phyloP scores from a whole-genome alignment of 2,113 vertebrate species.

The Esox niger region DNA sequence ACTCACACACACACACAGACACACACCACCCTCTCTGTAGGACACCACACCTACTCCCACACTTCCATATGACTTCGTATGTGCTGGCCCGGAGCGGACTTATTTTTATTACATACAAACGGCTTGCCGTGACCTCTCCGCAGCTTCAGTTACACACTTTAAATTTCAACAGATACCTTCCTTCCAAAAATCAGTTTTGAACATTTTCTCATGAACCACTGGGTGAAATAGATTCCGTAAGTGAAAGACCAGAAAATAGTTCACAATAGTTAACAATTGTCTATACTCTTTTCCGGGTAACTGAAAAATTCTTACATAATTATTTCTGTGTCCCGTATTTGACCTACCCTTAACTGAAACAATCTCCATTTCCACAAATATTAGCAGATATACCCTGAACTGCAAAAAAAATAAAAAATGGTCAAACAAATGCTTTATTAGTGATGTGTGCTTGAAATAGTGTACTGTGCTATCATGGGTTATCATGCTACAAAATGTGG shows the following conservation, averaged over 20 bases:
- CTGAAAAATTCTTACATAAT: no score
- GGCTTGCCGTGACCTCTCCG: conserved; percentile 65
- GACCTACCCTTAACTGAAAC: conserved; percentile 1
- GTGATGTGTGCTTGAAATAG: conserved; percentile 20
- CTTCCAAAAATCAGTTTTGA: neutral
- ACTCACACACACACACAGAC: conserved; percentile 1
- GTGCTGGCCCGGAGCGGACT: conserved; percentile 68
- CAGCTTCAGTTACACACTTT: conserved; percentile 53
- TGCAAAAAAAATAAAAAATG: no score
- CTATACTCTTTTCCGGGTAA: no score
- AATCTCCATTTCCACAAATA: no score
- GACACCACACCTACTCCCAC: conserved; percentile 62
- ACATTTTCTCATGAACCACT: no score
- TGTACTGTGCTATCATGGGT: conserved; percentile 40
- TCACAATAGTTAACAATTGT: no score
- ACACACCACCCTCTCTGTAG: conserved; percentile 25
- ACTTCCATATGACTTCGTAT: conserved; percentile 62
- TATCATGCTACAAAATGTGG: no score
- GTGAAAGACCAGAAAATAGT: no score
- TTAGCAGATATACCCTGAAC: no score
- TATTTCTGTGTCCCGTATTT: no score
- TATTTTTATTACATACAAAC: conserved; percentile 67
- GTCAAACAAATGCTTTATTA: conserved; percentile 1
- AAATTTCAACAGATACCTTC: conserved; percentile 27
- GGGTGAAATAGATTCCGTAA: no score